Conservation (phyloP, 23 tunicate genomes). For the Oikopleura dioica region DNA sequence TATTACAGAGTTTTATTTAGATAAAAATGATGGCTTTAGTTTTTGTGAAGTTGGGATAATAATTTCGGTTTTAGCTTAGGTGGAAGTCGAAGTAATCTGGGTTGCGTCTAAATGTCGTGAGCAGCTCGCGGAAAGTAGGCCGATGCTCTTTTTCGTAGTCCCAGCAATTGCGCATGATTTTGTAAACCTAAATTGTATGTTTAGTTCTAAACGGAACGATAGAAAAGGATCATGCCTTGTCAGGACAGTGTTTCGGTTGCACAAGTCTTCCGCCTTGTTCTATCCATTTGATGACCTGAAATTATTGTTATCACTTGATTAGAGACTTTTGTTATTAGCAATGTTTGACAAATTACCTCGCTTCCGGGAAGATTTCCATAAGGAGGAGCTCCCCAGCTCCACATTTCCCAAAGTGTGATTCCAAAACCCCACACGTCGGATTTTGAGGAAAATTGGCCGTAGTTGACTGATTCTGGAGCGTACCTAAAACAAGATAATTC, state of each 20-base stretch:
- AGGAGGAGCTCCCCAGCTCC: slow-evolving; percentile 87
- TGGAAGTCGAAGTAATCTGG: slow-evolving; percentile 72
- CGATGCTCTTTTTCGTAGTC: slow-evolving; percentile 34
- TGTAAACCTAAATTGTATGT: neutral
- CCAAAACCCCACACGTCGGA: slow-evolving; percentile 99
- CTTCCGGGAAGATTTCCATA: slow-evolving; percentile 77
- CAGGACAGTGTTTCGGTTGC: slow-evolving; percentile 74
- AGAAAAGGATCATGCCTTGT: slow-evolving; percentile 24
- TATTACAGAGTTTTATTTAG: too few species aligned
- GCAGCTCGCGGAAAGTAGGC: slow-evolving; percentile 69
- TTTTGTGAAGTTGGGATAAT: too few species aligned
- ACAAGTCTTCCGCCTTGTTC: slow-evolving; percentile 57
- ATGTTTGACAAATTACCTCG: slow-evolving; percentile 20
- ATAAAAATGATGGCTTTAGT: too few species aligned
- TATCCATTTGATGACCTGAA: slow-evolving; percentile 58
- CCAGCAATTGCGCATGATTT: slow-evolving; percentile 40
- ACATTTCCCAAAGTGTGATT: slow-evolving; percentile 94
- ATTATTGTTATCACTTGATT: neutral
- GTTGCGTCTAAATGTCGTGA: slow-evolving; percentile 42
- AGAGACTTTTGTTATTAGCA: neutral
- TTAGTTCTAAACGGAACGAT: neutral
- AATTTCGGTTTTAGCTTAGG: too few species aligned
- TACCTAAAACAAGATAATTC: slow-evolving; percentile 35
- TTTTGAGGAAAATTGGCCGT: slow-evolving; percentile 91
- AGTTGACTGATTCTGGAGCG: slow-evolving; percentile 86